Percentiles rank a stretch among this genome's conserved stretches.
Evolutionary conservation across 2,797 vertebrate species (phyloP).

Genomic region (Ctenochaetus hawaiiensis): DNA sequence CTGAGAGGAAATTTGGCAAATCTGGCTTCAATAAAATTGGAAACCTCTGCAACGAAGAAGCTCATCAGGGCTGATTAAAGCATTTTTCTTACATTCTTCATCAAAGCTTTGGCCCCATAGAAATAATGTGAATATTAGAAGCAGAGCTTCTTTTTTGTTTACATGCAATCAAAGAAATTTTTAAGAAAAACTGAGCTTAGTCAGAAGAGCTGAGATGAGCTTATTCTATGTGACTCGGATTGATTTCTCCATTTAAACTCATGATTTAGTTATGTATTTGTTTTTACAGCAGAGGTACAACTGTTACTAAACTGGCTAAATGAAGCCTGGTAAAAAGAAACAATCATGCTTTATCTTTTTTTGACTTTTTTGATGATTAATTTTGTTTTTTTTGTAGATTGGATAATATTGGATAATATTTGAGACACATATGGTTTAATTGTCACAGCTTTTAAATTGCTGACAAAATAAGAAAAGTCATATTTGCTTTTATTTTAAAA

Average conservation of each 20-base stretch:
- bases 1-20: background rate
- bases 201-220: background rate
- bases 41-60: background rate
- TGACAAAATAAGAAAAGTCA: background rate
- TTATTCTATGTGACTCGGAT: background rate
- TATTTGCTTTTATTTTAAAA: background rate
- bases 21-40: constrained; percentile 15
- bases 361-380: too few relatives aligned
- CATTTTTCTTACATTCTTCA: background rate
- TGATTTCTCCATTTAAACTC: background rate
- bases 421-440: constrained; percentile 1
- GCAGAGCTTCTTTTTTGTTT: constrained; percentile 1
- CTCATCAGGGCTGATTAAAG: background rate
- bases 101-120: background rate
- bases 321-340: background rate
- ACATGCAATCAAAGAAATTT: background rate
- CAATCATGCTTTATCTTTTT: background rate
- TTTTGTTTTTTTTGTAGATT: too few relatives aligned
- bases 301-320: background rate
- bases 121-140: constrained; percentile 3
- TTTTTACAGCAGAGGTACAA: background rate
- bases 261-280: too few relatives aligned
- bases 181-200: background rate
- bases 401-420: too few relatives aligned
- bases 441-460: background rate